Base-by-base conservation (phyloP, 1,140 invertebrate species). In the Drosophila miranda region DNA sequence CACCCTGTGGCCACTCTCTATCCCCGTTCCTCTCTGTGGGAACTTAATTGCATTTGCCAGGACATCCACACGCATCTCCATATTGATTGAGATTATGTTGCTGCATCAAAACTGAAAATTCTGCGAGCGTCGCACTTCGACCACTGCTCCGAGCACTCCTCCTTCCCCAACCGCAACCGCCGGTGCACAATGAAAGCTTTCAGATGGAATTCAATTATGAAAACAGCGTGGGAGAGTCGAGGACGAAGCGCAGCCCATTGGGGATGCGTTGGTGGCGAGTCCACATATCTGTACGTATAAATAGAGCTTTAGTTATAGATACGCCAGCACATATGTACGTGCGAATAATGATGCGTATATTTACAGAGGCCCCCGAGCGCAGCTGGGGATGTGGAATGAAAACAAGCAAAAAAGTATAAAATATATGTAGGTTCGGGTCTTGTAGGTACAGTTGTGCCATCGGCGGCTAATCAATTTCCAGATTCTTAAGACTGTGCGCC, bases 381-480 rank as follows among this genome's bases (percentile, higher is more conserved):
- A 38, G 34, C 34, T 38, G 9, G 30, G 34, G 34, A 2, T 13
- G 34, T 38, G 34, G 11, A 11, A 59, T 14, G 26, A 42, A 26
- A 38, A 52, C 7, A 52, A 52, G 19, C 9, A 26, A 13, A 38
- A 23, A 48, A 41, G 9, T 41, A 44, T 60, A 50, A 3, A 26
- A 41, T 56, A 44, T 49, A 26, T 6, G 14, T 34, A 64, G 49
- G 14, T 28, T 34, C 19, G 8, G n/a, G 41, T 28, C 8, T 1
- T 38, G 34, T 13, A n/a, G 19, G 46, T 53, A 64, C 38, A 50
- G 26, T 38, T 11, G 34, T 4, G 11, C 34, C 11, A 13, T 4
- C 34, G 34, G 11, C 11, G 11, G 34, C 56, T 68, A 89, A 81
- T 89, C 88, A 45, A 89, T 89, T 57, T 89, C 88, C 34, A 89